Evolutionary conservation across 2,888 invertebrate genomes (phyloP).

Genomic region (Argyra leucocephala): DNA sequence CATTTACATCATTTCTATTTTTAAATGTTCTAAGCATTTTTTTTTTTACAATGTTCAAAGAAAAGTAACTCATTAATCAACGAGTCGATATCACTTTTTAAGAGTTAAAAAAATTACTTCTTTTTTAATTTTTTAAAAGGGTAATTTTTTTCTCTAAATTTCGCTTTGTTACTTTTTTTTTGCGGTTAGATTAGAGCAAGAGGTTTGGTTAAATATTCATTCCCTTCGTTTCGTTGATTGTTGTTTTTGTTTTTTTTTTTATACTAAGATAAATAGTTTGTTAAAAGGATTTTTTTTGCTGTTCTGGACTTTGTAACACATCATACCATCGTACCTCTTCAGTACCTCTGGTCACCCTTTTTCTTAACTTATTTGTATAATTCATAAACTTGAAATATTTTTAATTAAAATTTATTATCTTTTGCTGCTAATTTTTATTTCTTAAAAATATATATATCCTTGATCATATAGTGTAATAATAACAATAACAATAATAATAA

Average conservation of each 20-base stretch:
- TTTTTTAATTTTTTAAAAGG: too few species aligned
- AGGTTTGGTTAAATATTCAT: too few species aligned
- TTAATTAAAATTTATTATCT: constrained; percentile 4
- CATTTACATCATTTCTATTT: too few species aligned
- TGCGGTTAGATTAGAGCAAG: too few species aligned
- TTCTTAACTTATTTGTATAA: background rate
- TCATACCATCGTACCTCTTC: background rate
- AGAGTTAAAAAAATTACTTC: too few species aligned
- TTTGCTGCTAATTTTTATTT: background rate
- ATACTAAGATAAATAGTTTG: background rate
- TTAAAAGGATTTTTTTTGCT: background rate
- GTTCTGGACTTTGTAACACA: background rate
- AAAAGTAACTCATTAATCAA: too few species aligned
- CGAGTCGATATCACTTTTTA: too few species aligned
- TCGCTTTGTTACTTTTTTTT: too few species aligned
- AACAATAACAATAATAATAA: background rate
- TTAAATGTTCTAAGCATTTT: too few species aligned
- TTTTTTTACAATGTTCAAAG: too few species aligned
- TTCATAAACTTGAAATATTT: background rate
- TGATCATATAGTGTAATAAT: background rate
- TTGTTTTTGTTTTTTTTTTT: background rate
- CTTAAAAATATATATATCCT: background rate
- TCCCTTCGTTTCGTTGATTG: too few species aligned
- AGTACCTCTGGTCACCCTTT: background rate
- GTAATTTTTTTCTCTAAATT: too few species aligned